Percentiles rank a stretch among this genome's conserved stretches.
These are phyloP conservation scores for Riparia riparia DNA, from an alignment of 2,113 vertebrate genomes.

Conservation along the genomic window DNA sequence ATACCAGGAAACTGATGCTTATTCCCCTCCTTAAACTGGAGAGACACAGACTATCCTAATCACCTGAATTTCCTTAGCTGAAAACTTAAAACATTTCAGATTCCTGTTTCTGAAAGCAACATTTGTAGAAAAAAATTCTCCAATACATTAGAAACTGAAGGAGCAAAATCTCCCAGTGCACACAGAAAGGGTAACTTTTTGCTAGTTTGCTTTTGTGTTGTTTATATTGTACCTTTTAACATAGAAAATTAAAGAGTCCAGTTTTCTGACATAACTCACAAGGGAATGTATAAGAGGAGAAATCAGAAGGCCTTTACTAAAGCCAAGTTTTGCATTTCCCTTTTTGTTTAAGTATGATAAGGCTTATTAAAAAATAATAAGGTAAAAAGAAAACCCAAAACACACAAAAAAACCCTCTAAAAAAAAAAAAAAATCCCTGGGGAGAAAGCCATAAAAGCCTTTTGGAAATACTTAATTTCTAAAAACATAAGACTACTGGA, in stretches of 20 bases:
- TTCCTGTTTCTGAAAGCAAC: neutral
- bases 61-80: neutral
- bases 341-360: constrained; percentile 25
- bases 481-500: neutral
- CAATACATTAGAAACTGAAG: neutral
- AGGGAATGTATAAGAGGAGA: neutral
- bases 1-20: neutral
- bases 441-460: neutral
- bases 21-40: neutral
- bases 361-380: neutral
- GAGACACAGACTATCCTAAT: neutral
- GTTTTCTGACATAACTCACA: neutral
- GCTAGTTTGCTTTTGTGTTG: neutral
- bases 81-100: neutral
- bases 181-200: neutral
- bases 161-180: neutral
- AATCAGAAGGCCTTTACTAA: neutral
- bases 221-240: constrained; percentile 2
- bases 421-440: neutral
- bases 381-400: neutral
- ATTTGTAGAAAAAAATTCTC: neutral
- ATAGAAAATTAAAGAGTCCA: neutral
- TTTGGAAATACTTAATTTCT: constrained; percentile 29
- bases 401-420: neutral
- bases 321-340: constrained; percentile 20